Base-by-base conservation (phyloP, 2,797 vertebrate genomes). In the Diplodus puntazzo region DNA sequence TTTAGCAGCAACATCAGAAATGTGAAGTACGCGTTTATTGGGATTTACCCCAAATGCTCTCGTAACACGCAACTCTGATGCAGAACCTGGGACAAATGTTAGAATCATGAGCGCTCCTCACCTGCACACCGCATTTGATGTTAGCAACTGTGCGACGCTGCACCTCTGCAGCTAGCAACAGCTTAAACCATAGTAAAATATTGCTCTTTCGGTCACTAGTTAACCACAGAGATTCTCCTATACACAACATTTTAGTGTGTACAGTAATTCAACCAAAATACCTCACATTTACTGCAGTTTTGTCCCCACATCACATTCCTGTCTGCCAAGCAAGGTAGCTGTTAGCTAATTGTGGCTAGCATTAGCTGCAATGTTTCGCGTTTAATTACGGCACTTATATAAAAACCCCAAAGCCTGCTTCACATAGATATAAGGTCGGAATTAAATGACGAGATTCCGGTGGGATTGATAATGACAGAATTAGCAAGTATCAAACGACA, bases 271-370 rank as follows among this genome's bases (percentile, higher is more conserved):
- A 1, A 0, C 2, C 11, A 14, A 30, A 43, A 2, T 45, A 42
- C 0, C 0, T 20, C 12, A 14, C 48, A 14, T 73, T 57, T 18
- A 43, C 6, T 20, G 21, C 21, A n/a, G 34, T 0, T 46, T n/a
- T 50, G 17, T 43, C n/a, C n/a, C n/a, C 1, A 5, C 3, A 3
- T 66, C 17, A 13, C 53, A n/a, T 17, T 5, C 13, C 5, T 21
- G 2, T 43, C 53, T n/a, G 2, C 54, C 11, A 10, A 42, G 55
- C 54, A 10, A 43, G 13, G 10, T n/a, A 25, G 14, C 3, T 14
- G 7, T 11, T 18, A 73, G 83, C 82, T 84, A 69, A 21, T 2
- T 4, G 23, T 39, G 4, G 49, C 74, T 88, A 88, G 67, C 85
- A 66, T 82, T 80, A 79, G 81, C 86, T 18, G 4, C 23, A 3